Percentiles rank a stretch among this genome's conserved stretches.
Conservation (phyloP, 2,797 vertebrate species). For the Myiotriccus ornatus region DNA sequence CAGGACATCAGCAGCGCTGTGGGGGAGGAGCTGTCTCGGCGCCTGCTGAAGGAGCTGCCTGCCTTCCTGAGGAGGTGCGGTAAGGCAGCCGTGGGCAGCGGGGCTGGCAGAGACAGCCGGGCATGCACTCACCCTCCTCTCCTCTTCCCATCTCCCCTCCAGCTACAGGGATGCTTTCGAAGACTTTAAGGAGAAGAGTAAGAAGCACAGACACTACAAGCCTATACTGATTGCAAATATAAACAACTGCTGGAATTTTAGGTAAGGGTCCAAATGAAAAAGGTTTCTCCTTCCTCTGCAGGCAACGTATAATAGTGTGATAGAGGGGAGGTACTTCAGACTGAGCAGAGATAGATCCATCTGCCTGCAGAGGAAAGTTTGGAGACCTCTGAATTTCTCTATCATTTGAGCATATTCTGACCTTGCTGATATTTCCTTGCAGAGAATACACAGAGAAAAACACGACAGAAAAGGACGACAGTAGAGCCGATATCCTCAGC, state of each 20-base stretch:
- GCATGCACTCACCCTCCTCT: not conserved
- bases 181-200: conserved; percentile 78
- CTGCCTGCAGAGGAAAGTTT: not conserved
- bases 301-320: fast-evolving
- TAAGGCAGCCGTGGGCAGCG: fast-evolving
- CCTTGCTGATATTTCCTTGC: not conserved
- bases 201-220: conserved; percentile 62
- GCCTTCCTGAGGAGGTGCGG: conserved; percentile 70
- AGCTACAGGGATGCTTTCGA: conserved; percentile 83
- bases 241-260: conserved; percentile 83
- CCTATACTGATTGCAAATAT: conserved; percentile 83
- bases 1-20: conserved; percentile 38
- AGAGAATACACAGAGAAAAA: conserved; percentile 74
- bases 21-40: conserved; percentile 6
- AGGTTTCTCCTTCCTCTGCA: not conserved
- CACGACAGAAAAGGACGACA: not conserved
- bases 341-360: not conserved
- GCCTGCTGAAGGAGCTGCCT: conserved; percentile 56
- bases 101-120: not conserved
- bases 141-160: not conserved
- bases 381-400: not conserved
- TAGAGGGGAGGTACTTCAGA: not conserved
- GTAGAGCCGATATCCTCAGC: conserved; percentile 15
- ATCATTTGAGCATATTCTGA: not conserved
- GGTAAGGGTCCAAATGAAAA: conserved; percentile 71